Base-by-base conservation (phyloP, 2,888 invertebrate species). In the Melanophora roralis region DNA sequence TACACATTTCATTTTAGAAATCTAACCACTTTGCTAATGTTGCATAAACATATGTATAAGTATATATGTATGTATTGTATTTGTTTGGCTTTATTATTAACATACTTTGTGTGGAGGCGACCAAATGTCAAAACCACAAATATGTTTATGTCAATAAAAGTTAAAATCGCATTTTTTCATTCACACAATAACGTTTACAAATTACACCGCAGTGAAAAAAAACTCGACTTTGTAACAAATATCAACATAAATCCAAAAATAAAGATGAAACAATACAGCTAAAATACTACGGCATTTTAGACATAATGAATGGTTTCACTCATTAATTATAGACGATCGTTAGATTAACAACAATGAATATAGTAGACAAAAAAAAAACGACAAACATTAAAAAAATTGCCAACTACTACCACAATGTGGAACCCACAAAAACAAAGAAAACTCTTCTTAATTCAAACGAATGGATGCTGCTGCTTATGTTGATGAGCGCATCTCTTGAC, bases 271-370 rank as follows among this genome's bases (percentile, higher is more conserved):
- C n/a, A 47, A 60, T 36, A 67, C 21, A 62, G 40, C 38, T 53
- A 59, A 32, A 36, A 60, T 51, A 80, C 68, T 68, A 76, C 65
- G 53, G 45, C 69, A 55, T 75, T 76, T 71, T 57, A 69, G 77
- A 78, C 65, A 68, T 80, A 80, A 80, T 80, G 80, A 80, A 80
- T 80, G 80, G 80, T 76, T 80, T 80, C 76, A 80, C 72, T 76
- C 72, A 80, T 73, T 80, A 80, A 80, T 76, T 76, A 80, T 72
- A 76, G 67, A 38, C 59, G 69, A 77, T 77, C 76, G 64, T 71
- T 77, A 77, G 76, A 77, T 77, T 77, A 77, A 71, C 62, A 62
- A 55, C 62, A 64, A 51, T 67, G 73, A 59, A 65, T 74, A 59
- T 3, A 6, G 27, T 27, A 27, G 3, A 27, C 3, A 27, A 27